These are phyloP conservation scores for Himantopus leucocephalus DNA, from an alignment of 2,113 vertebrate species.

Conservation along the genomic window DNA sequence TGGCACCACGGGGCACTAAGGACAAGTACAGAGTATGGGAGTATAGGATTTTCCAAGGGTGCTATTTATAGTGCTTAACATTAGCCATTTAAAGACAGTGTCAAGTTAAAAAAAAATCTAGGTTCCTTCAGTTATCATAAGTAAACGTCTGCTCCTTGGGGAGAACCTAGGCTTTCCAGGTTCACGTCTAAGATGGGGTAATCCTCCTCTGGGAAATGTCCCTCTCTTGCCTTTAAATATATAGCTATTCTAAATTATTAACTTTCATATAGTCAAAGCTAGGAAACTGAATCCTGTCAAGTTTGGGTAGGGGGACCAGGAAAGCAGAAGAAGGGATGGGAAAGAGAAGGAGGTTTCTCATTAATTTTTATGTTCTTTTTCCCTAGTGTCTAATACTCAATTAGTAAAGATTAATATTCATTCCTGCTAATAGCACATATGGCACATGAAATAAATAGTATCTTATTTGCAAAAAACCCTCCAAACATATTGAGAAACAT, in stretches of 20 bases:
- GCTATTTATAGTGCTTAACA: background rate
- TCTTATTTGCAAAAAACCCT: background rate
- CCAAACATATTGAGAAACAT: background rate
- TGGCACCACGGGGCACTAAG: background rate
- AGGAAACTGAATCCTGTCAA: background rate
- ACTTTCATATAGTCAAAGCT: background rate
- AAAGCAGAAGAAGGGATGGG: background rate
- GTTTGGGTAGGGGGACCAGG: rapidly evolving
- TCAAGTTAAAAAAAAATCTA: background rate
- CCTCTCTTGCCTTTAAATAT: background rate
- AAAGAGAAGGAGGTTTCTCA: background rate
- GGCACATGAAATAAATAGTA: background rate
- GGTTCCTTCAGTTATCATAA: background rate
- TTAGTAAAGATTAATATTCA: background rate
- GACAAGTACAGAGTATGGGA: background rate
- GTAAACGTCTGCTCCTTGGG: background rate
- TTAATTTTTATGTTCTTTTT: background rate
- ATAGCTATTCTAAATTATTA: background rate
- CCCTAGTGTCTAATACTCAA: background rate
- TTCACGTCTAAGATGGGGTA: background rate
- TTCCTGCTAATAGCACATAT: background rate
- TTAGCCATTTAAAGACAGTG: background rate
- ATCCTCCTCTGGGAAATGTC: background rate
- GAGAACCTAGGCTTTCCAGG: background rate
- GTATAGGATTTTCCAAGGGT: background rate